Conservation (phyloP, 2,888 invertebrate species). For the Folsomia manolachei region DNA sequence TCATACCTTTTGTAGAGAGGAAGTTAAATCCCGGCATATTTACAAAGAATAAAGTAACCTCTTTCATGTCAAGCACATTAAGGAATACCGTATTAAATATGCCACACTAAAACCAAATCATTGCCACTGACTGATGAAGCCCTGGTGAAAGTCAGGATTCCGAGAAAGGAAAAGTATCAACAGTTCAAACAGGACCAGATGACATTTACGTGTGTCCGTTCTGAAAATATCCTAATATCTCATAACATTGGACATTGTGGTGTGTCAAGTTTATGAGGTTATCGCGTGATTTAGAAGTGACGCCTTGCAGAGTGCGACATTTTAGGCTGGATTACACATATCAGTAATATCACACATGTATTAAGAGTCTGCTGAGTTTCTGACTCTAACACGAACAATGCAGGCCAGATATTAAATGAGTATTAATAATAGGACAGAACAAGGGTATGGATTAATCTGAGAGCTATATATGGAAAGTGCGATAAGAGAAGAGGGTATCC, state of each 20-base stretch:
- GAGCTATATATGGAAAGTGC: background rate
- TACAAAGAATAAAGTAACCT: too few relatives aligned
- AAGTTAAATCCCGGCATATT: too few relatives aligned
- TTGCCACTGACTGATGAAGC: too few relatives aligned
- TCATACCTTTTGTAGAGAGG: too few relatives aligned
- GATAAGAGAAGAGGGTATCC: background rate
- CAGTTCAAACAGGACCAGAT: conserved; percentile 17
- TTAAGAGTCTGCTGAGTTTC: conserved; percentile 7
- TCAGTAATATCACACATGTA: too few relatives aligned
- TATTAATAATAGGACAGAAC: too few relatives aligned
- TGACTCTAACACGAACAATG: background rate
- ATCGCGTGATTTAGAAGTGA: conserved; percentile 19
- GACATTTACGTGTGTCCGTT: conserved; percentile 6
- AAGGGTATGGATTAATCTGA: background rate
- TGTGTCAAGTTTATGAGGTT: conserved; percentile 15
- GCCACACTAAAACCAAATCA: too few relatives aligned
- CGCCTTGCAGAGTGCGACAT: background rate
- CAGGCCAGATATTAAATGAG: background rate
- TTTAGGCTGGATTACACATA: too few relatives aligned
- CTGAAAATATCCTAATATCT: too few relatives aligned
- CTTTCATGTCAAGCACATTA: too few relatives aligned
- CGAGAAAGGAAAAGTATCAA: background rate
- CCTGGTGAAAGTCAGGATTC: background rate
- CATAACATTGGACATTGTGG: background rate
- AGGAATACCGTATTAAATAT: too few relatives aligned